Evolutionary conservation across 2,888 invertebrate species (phyloP).

Genomic region (Aricia artaxerxes): DNA sequence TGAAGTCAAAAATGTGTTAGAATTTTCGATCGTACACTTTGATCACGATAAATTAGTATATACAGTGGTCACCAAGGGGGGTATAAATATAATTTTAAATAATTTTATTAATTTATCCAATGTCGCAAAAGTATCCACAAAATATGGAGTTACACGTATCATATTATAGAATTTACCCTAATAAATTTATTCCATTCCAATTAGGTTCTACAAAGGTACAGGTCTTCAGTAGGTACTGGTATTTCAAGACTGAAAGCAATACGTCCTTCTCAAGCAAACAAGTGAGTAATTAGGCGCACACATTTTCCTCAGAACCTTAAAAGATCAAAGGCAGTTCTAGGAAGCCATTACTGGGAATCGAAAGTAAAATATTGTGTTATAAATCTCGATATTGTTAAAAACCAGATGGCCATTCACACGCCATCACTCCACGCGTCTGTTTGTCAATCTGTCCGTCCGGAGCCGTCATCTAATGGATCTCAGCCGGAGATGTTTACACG

Average conservation of each 20-base stretch:
- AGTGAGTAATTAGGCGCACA: not conserved
- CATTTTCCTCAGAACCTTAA: not conserved
- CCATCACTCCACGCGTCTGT: slow-evolving; percentile 39
- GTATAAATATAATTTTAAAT: not conserved
- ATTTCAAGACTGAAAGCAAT: not conserved
- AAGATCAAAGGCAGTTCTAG: slow-evolving; percentile 13
- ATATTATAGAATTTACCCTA: too few species aligned
- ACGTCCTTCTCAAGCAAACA: not conserved
- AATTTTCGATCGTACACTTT: not conserved
- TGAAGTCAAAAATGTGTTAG: slow-evolving; percentile 14
- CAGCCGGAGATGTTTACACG: slow-evolving; percentile 53
- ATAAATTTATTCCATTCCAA: too few species aligned
- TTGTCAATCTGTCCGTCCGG: slow-evolving; percentile 59
- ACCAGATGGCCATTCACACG: slow-evolving; percentile 27
- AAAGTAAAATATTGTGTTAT: slow-evolving; percentile 25
- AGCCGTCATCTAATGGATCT: slow-evolving; percentile 65
- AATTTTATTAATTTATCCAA: too few species aligned
- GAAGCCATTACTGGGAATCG: slow-evolving; percentile 18
- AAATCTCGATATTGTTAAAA: slow-evolving; percentile 22
- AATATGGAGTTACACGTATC: too few species aligned
- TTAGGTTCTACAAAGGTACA: too few species aligned
- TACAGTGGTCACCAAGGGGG: not conserved
- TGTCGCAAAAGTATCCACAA: not conserved
- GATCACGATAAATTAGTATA: not conserved
- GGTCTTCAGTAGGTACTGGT: too few species aligned